phyloP scores from a whole-genome alignment of 2,113 vertebrate genomes.

The Bos taurus region DNA sequence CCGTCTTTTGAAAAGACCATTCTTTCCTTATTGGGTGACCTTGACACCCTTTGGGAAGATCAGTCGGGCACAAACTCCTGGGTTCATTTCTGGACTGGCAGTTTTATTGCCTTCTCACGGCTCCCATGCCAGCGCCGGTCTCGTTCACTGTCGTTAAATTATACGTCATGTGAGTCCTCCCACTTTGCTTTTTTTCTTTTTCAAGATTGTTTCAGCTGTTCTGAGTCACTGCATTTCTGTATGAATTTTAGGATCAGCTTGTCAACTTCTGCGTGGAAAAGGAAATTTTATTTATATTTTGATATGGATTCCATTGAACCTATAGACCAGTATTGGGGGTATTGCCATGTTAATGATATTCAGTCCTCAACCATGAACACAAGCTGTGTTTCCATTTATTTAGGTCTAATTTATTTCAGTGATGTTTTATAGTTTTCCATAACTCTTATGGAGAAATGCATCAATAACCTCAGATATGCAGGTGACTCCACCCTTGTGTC shows the following conservation, averaged over 20 bases:
- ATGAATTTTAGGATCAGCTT: neutral
- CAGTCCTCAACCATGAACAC: neutral
- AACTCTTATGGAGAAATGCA: neutral
- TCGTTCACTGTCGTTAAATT: neutral
- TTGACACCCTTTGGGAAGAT: neutral
- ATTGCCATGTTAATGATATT: too few species aligned
- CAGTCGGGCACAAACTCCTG: accelerated
- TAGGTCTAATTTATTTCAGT: neutral
- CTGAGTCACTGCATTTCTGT: neutral
- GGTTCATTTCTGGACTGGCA: neutral
- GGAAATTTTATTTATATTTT: neutral
- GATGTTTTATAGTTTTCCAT: neutral
- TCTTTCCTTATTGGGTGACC: neutral
- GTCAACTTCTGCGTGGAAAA: neutral
- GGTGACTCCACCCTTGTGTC: neutral
- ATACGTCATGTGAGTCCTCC: too few species aligned
- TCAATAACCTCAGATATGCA: neutral
- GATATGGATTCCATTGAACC: neutral
- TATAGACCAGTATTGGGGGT: neutral
- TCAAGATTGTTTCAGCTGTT: neutral
- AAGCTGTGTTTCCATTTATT: neutral
- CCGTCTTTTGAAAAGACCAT: neutral
- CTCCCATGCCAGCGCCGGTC: accelerated
- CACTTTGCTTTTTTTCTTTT: neutral
- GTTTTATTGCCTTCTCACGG: accelerated